Base-by-base conservation (phyloP, 1,140 invertebrate species). In the Cotesia chilonis region DNA sequence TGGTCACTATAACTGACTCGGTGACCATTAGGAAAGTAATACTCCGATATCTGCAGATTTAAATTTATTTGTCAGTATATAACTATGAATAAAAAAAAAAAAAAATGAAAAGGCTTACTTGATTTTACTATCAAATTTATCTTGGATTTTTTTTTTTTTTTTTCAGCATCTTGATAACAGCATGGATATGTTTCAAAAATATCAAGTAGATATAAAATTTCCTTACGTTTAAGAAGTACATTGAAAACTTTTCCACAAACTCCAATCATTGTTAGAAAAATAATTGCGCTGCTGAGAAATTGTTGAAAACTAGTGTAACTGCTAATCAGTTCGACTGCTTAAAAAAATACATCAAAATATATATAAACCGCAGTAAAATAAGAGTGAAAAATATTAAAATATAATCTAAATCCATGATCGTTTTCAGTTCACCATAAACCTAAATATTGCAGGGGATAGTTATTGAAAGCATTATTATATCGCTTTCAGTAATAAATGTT, bases 231-330 rank as follows among this genome's bases (percentile, higher is more conserved):
- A 1, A 71, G 0, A 4, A 74, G n/a, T 3, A 78, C 7, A 47
- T 66, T 78, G 0, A 20, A 4, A 6, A 68, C 17, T 57, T 80
- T 80, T 5, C 28, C 67, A 2, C 59, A 68, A 4, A 47, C 68
- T 4, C 73, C 71, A 0, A 72, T 12, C 7, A 79, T 61, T 10
- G 70, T 61, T 14, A 80, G 20, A 0, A 74, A 65, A 3, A 76
- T 37, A 54, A 74, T 75, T 3, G 78, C 70, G 65, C 76, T 80
- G 12, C 73, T 68, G 0, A 69, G 59, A 1, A 78, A 68, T 1
- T 74, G 69, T 0, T 75, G 65, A 0, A 60, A 14, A 37, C 57
- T 71, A 6, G 70, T 68, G 12, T 76, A 47, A 4, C n/a, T 41
- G 5, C 2, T 9, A 41, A 41, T 7, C 1, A 41, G 9, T 9